These are phyloP conservation scores for Hofmannophila pseudospretella DNA, from an alignment of 2,888 invertebrate species.

Conservation along the genomic window DNA sequence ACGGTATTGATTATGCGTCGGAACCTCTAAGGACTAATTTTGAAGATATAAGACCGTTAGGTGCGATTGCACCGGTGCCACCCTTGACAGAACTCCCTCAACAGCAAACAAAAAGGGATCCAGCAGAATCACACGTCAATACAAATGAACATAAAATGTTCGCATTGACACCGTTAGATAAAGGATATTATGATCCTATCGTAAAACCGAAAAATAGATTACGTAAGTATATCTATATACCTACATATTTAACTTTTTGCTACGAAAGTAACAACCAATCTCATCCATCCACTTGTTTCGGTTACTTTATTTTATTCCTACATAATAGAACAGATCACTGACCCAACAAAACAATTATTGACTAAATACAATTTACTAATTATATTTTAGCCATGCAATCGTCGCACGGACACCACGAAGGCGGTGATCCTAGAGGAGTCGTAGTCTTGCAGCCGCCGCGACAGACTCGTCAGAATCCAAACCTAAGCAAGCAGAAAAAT, in stretches of 20 bases:
- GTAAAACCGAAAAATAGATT: constrained; percentile 12
- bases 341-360: no score
- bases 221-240: constrained; percentile 29
- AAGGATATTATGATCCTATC: constrained; percentile 34
- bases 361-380: no score
- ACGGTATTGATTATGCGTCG: background rate
- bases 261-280: no score
- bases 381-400: constrained; percentile 7
- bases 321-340: no score
- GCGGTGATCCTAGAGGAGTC: constrained; percentile 18
- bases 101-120: constrained; percentile 2
- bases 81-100: background rate
- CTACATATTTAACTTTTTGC: no score
- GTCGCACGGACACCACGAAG: constrained; percentile 20
- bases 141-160: constrained; percentile 21
- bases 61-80: background rate
- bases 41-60: background rate
- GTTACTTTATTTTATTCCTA: no score
- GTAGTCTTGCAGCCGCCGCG: constrained; percentile 36
- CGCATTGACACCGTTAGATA: constrained; percentile 44
- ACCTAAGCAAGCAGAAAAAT: constrained; percentile 50
- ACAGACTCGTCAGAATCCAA: constrained; percentile 60
- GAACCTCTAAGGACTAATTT: background rate
- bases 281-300: no score
- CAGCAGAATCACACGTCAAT: constrained; percentile 5